A percentile compares a stretch with the other conserved stretches of the same genome.
These are phyloP conservation scores for Porites lutea DNA, from an alignment of 64 coral and sea anemone genomes.

Conservation along the genomic window DNA sequence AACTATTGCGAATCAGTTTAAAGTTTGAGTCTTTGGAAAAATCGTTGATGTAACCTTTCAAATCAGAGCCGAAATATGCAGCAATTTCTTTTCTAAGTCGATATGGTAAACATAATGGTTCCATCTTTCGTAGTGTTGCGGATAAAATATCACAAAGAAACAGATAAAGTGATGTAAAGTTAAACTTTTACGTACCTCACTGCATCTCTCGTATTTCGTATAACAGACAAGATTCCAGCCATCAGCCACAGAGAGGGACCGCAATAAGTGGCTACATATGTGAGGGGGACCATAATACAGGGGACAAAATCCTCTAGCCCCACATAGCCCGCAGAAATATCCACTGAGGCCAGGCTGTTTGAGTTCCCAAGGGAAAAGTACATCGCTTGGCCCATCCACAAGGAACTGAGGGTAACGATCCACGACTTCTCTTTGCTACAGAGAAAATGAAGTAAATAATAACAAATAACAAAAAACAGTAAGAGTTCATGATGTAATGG, in stretches of 20 bases:
- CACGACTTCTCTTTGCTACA: slow-evolving; percentile 58
- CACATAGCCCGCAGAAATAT: slow-evolving; percentile 92
- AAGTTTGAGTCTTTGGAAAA: too few relatives aligned
- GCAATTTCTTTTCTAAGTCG: too few relatives aligned
- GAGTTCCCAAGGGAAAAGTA: slow-evolving; percentile 95
- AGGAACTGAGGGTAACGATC: slow-evolving; percentile 43
- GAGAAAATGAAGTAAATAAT: background rate
- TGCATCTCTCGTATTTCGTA: slow-evolving; percentile 24
- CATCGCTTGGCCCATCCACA: slow-evolving; percentile 86
- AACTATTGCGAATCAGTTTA: too few relatives aligned
- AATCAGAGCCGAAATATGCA: too few relatives aligned
- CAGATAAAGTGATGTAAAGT: background rate
- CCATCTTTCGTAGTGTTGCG: too few relatives aligned
- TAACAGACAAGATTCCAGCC: slow-evolving; percentile 58
- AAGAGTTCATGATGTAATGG: too few relatives aligned
- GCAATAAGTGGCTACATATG: slow-evolving; percentile 79
- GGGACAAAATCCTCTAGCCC: slow-evolving; percentile 75
- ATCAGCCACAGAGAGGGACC: slow-evolving; percentile 84
- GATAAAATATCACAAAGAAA: too few relatives aligned
- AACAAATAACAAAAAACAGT: background rate
- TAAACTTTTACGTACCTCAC: slow-evolving; percentile 31
- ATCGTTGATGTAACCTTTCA: too few relatives aligned
- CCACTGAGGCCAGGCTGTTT: slow-evolving; percentile 94
- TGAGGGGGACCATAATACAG: slow-evolving; percentile 50
- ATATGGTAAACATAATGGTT: too few relatives aligned